Percentiles rank a stretch among this genome's conserved stretches.
phyloP scores from a whole-genome alignment of 2,113 vertebrate genomes.

The Phodopus roborovskii region DNA sequence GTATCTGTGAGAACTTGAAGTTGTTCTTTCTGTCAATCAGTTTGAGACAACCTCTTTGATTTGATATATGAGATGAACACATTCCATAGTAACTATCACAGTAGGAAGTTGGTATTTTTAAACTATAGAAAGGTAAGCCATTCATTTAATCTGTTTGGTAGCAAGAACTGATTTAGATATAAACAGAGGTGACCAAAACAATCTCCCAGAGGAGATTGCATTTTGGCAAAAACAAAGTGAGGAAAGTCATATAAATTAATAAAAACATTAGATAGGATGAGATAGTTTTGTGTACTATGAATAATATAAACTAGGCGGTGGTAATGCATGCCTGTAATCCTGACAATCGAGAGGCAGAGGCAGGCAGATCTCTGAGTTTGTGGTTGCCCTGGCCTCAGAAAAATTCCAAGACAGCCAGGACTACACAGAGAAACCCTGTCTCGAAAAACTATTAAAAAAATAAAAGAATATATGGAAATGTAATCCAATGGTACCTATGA shows the following conservation, averaged over 20 bases:
- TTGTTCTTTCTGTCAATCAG: neutral
- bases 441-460: neutral
- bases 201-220: neutral
- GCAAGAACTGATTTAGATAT: neutral
- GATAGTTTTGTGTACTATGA: neutral
- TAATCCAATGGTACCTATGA: neutral
- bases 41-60: neutral
- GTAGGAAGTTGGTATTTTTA: neutral
- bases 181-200: neutral
- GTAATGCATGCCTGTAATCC: neutral
- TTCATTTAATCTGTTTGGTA: neutral
- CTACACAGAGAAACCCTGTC: neutral
- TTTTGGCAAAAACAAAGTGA: neutral
- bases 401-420: neutral
- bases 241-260: neutral
- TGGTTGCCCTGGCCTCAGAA: neutral
- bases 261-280: neutral
- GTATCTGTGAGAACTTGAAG: neutral
- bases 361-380: neutral
- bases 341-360: neutral
- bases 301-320: neutral
- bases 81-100: neutral
- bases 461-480: neutral
- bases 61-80: neutral
- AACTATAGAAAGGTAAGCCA: neutral